Evolutionary conservation across 2,113 vertebrate species (phyloP), one percentile per base, ranked within the genome.

Genomic region (Lasiurus cinereus): DNA sequence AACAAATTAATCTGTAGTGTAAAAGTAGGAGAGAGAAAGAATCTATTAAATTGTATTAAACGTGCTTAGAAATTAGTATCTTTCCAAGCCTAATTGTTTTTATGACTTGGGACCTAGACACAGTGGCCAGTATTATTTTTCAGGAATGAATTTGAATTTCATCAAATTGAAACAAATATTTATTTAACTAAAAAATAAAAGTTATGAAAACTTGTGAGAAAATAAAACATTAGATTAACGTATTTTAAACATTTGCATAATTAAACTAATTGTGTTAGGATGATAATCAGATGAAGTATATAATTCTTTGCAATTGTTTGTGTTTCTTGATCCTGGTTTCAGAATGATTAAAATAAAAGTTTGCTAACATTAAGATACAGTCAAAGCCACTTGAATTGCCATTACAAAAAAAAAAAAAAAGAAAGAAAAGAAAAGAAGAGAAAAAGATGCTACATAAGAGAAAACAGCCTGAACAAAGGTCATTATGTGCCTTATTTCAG

Each of bases 131-230:
- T 36, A 16, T 78, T 93, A 59, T 31, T 67, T 91, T 89, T 91
- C 31, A 70, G 15, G 39, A 29, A 7, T 78, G 10, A 43, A 54
- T 86, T 87, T 73, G 46, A 94, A 67, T 93, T 88, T 6, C 43
- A 56, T 89, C 8, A 74, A 95, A 84, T 93, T 86, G 33, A 94
- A 95, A 77, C 33, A 9, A 64, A 56, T 16, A 70, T 72, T 84
- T 72, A 72, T 46, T 56, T 85, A 19, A 72, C 90, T 90, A n/a
- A 92, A 90, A 70, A 88, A 54, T 39, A 64, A 85, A n/a, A 39
- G 62, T 94, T 76, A 84, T 67, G 73, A 73, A 29, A 59, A 62
- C 73, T 87, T 62, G 1, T 91, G 69, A 80, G 52, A 77, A 92
- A 64, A 64, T 39, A 92, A 22, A 21, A 0, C 7, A 7, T 59